phyloP scores from a whole-genome alignment of 35 echinoderm and acorn worm genomes.

The Apostichopus japonicus region DNA sequence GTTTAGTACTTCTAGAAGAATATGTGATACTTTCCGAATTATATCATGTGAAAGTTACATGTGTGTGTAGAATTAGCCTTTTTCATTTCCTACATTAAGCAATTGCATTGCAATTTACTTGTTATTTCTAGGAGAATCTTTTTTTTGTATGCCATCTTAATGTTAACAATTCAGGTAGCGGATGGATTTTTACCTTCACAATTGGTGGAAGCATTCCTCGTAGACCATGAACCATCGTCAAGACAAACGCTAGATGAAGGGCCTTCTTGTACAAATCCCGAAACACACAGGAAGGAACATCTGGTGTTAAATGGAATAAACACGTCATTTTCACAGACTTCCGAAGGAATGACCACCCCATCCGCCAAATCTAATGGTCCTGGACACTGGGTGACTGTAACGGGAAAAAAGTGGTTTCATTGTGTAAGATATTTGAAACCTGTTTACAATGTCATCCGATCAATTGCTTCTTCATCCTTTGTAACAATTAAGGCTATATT shows the following conservation, averaged over 20 bases:
- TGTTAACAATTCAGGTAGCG: too few species aligned
- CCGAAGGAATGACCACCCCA: neutral
- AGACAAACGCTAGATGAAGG: neutral
- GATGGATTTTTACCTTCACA: neutral
- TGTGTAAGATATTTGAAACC: neutral
- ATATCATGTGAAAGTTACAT: neutral
- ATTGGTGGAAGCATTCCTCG: neutral
- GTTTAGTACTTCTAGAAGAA: neutral
- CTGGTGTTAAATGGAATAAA: neutral
- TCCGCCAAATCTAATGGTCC: neutral
- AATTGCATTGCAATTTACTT: too few species aligned
- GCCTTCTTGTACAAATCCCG: neutral
- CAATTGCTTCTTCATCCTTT: neutral
- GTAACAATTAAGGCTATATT: neutral
- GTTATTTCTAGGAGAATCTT: too few species aligned
- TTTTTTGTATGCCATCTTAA: too few species aligned
- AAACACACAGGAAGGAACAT: neutral
- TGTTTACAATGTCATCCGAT: neutral
- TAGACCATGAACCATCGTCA: neutral
- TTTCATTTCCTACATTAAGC: neutral
- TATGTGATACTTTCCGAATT: neutral
- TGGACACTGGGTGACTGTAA: neutral
- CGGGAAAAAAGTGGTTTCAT: too few species aligned
- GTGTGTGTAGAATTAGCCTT: neutral
- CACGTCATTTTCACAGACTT: neutral